Evolutionary conservation across 2,888 invertebrate species (phyloP), one percentile per base, ranked within the genome.

Genomic region (Sympetrum striolatum): DNA sequence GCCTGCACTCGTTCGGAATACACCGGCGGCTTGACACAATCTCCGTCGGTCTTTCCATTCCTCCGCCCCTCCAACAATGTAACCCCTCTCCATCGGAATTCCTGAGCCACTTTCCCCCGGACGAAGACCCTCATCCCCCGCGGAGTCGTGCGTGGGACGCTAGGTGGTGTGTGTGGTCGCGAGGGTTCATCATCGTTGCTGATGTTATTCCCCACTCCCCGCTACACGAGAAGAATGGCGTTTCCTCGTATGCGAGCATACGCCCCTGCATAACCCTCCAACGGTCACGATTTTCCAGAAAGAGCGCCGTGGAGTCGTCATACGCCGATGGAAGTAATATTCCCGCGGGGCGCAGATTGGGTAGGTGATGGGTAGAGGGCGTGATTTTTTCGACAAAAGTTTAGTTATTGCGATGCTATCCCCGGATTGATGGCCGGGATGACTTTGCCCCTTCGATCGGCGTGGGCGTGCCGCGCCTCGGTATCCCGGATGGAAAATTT

Each of bases 141-240:
- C 48, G 44, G 64, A 64, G 73, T 12, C 31, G 53, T 31, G 60
- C 86, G 64, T n/a, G 86, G 86, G 86, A 86, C 48, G 81, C 39
- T 86, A 31, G 37, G 53, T 86, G 60, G 86, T 58, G 82, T 82
- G 58, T 82, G 39, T 25, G 60, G 53, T 37, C 86, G 86, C 82
- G 25, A 81, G 82, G 82, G 82, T 25, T 35, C 82, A 82, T 82
- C 58, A 82, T 82, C 14, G 35, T 4, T 15, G 48, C 31, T n/a
- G 81, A 81, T n/a, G 53, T 48, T 81, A 48, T 48, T 48, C 64
- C 22, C 64, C 25, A 64, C 64, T 64, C 64, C 64, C 25, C 64
- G 64, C 64, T n/a, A 64, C 64, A 25, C n/a, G 64, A 64, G 64
- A 64, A 73, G 25, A 73, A 73, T 73, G 73, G 73, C 73, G 31